Conservation (phyloP, 2,888 invertebrate species). For the Catocala fraxini region DNA sequence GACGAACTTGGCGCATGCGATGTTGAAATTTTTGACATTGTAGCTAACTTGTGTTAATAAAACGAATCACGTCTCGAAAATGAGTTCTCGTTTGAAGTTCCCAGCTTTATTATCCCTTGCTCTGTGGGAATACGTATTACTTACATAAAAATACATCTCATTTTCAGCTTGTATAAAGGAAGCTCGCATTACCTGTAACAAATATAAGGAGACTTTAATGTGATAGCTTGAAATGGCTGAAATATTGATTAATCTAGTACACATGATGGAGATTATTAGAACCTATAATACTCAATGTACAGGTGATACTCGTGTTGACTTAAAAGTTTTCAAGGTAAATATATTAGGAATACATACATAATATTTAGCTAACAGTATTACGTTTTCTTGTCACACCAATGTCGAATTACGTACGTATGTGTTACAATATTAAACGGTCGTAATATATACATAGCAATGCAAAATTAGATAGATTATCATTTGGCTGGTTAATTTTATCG, state of each 20-base stretch:
- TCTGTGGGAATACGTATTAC: conserved; percentile 15
- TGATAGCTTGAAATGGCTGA: not conserved
- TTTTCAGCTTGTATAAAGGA: conserved; percentile 34
- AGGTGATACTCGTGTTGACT: conserved; percentile 14
- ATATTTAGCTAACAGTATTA: conserved; percentile 17
- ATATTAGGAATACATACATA: conserved; percentile 24
- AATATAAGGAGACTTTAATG: conserved; percentile 28
- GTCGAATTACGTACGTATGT: conserved; percentile 6
- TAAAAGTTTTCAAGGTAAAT: conserved; percentile 38
- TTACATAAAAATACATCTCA: conserved; percentile 36
- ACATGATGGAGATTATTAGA: conserved; percentile 18
- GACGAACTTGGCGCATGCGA: conserved; percentile 44
- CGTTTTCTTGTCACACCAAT: conserved; percentile 13
- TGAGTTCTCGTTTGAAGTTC: conserved; percentile 15
- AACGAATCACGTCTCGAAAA: conserved; percentile 17
- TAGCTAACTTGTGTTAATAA: conserved; percentile 20
- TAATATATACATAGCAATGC: conserved; percentile 9
- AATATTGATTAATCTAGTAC: conserved; percentile 4
- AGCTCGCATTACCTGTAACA: conserved; percentile 63
- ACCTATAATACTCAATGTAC: conserved; percentile 7
- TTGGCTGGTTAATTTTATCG: conserved; percentile 35
- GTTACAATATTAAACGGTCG: not conserved
- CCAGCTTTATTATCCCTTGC: conserved; percentile 8
- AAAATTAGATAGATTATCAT: not conserved
- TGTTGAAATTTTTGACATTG: conserved; percentile 41